A percentile compares a stretch with the other conserved stretches of the same genome.
These are phyloP conservation scores for Conopomorpha cramerella DNA, from an alignment of 1,140 invertebrate genomes.

Conservation along the genomic window DNA sequence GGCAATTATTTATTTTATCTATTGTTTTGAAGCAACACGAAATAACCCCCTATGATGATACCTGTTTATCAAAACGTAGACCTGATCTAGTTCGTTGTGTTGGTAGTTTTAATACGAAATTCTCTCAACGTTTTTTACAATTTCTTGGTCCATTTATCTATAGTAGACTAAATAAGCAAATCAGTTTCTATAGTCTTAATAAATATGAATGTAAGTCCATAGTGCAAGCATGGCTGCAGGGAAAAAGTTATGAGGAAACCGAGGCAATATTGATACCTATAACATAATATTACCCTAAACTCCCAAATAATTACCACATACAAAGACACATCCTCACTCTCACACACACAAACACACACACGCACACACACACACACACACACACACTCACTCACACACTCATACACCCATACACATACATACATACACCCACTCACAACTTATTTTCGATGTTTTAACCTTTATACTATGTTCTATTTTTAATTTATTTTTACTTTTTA, in stretches of 20 bases:
- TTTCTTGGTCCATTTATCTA: not conserved
- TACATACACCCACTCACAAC: not conserved
- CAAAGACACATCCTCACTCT: not conserved
- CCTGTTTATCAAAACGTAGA: not conserved
- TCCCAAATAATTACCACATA: not conserved
- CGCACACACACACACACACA: not conserved
- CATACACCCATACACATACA: not conserved
- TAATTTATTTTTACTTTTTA: not conserved
- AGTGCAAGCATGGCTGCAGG: not conserved
- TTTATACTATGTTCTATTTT: not conserved
- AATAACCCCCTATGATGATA: not conserved
- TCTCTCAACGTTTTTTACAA: not conserved
- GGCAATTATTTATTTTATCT: not conserved
- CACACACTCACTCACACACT: not conserved
- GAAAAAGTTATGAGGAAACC: not conserved
- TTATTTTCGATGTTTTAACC: not conserved
- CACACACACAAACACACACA: not conserved
- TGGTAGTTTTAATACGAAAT: not conserved
- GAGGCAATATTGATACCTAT: not conserved
- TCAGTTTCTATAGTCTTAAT: not conserved
- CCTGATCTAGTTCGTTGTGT: not conserved
- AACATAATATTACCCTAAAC: not conserved
- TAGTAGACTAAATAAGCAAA: not conserved
- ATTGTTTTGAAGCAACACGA: not conserved
- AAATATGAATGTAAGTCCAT: not conserved